Percentiles rank a stretch among this genome's conserved stretches.
These are phyloP conservation scores for Patiria miniata DNA, from an alignment of 35 echinoderm and acorn worm genomes.

Conservation along the genomic window DNA sequence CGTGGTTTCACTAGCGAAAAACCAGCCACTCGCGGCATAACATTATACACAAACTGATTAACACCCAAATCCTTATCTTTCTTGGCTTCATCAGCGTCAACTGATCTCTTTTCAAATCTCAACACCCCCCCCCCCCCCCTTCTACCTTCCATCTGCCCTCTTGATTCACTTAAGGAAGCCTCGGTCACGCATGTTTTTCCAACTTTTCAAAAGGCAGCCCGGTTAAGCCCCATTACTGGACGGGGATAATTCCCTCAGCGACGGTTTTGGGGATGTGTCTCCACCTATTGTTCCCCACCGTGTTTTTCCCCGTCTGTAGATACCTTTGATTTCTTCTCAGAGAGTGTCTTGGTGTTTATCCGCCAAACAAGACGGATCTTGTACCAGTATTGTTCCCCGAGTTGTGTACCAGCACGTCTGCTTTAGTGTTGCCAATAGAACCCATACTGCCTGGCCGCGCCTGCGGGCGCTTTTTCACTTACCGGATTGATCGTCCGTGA, in stretches of 20 bases:
- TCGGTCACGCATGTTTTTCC: not conserved
- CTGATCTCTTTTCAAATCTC: too few relatives aligned
- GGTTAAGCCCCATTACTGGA: constrained; percentile 15
- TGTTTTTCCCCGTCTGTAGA: not conserved
- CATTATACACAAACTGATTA: constrained; percentile 3
- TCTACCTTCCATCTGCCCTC: not conserved
- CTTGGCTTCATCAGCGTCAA: not conserved
- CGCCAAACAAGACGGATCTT: constrained; percentile 5
- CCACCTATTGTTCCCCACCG: not conserved
- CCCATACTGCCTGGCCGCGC: not conserved
- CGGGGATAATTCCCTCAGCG: not conserved
- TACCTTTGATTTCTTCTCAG: not conserved
- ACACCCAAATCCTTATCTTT: not conserved
- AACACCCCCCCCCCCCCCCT: too few relatives aligned
- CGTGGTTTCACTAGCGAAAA: not conserved
- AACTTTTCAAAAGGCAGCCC: not conserved
- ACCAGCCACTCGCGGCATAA: not conserved
- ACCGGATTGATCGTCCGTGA: constrained; percentile 14
- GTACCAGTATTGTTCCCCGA: not conserved
- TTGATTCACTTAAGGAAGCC: constrained; percentile 4
- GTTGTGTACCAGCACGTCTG: not conserved
- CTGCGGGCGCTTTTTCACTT: constrained; percentile 24
- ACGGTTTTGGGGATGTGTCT: not conserved
- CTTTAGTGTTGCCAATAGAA: constrained; percentile 16
- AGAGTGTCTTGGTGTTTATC: constrained; percentile 9